These are phyloP conservation scores for Spizaetus ornatus DNA, from an alignment of 2,113 vertebrate genomes.

Conservation along the genomic window DNA sequence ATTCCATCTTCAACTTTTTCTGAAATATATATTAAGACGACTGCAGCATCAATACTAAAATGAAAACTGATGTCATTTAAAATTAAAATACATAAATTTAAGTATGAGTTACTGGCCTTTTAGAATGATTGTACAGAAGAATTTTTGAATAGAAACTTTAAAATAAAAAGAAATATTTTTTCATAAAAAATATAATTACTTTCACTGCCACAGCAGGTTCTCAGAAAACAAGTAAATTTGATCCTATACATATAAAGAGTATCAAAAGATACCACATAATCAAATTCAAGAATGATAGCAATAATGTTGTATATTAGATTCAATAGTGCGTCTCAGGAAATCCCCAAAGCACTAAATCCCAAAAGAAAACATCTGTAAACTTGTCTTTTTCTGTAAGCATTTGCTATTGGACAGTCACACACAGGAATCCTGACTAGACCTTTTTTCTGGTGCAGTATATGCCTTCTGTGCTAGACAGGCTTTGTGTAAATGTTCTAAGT, in stretches of 20 bases:
- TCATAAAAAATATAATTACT: neutral
- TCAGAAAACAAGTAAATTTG: neutral
- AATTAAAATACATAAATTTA: neutral
- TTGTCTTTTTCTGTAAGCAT: neutral
- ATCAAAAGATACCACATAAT: neutral
- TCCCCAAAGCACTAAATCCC: neutral
- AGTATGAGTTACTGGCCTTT: neutral
- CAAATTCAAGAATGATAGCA: neutral
- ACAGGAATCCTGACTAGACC: neutral
- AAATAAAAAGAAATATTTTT: neutral
- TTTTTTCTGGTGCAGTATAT: neutral
- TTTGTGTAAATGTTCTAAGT: neutral
- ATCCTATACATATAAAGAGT: neutral
- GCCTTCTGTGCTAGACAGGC: neutral
- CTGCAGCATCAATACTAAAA: neutral
- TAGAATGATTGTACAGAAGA: neutral
- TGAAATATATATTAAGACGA: neutral
- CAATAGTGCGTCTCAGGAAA: neutral
- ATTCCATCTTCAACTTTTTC: neutral
- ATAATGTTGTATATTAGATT: neutral
- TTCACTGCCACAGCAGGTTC: neutral
- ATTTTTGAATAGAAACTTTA: neutral
- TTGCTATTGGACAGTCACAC: neutral
- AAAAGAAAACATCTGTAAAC: neutral
- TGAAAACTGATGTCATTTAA: neutral